A percentile compares a stretch with the other conserved stretches of the same genome.
Conservation (phyloP, 2,797 vertebrate genomes). For the Cryptoblepharus egeriae region DNA sequence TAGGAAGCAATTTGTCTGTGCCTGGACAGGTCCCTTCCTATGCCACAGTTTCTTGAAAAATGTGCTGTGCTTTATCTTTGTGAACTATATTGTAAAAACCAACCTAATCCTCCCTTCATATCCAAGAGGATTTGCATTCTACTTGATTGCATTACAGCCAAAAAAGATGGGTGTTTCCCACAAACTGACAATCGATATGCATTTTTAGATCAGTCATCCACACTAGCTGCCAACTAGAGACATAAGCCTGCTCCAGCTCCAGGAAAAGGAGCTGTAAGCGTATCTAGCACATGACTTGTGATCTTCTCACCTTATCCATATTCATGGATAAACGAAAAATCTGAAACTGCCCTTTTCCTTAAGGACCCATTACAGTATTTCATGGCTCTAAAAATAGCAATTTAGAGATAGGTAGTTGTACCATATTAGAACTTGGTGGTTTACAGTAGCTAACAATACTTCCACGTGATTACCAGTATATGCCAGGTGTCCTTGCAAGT, state of each 20-base stretch:
- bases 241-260: slow-evolving; percentile 10
- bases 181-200: slow-evolving; percentile 24
- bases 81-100: slow-evolving; percentile 35
- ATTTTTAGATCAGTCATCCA: slow-evolving; percentile 4
- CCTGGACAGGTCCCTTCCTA: neutral
- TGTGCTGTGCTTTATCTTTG: slow-evolving; percentile 29
- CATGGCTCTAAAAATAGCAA: neutral
- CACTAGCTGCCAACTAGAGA: slow-evolving; percentile 17
- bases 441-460: neutral
- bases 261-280: rapidly evolving
- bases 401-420: neutral
- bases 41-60: slow-evolving; percentile 26
- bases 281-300: neutral
- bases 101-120: slow-evolving; percentile 38
- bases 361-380: neutral
- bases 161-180: slow-evolving; percentile 5
- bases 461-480: neutral
- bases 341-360: neutral
- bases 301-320: neutral
- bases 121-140: neutral
- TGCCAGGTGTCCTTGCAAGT: neutral
- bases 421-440: neutral
- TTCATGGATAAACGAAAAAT: neutral
- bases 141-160: slow-evolving; percentile 23
- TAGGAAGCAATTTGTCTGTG: slow-evolving; percentile 12